Conservation (phyloP, 2,113 vertebrate genomes). For the Anser brachyrhynchus region DNA sequence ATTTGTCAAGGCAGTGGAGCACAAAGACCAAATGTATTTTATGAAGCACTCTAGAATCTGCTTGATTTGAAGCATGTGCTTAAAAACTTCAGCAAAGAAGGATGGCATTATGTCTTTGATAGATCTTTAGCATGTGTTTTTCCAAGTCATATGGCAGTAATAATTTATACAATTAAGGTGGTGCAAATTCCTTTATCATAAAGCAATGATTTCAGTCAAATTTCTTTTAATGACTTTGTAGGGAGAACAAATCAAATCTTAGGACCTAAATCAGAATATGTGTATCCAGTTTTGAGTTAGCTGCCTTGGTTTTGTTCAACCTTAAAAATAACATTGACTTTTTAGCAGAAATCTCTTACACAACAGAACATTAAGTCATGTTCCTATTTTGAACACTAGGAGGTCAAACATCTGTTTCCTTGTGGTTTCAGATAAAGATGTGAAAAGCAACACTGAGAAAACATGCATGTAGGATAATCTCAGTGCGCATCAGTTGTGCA, state of each 20-base stretch:
- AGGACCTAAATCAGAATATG: neutral
- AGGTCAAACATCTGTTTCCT: neutral
- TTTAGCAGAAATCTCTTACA: neutral
- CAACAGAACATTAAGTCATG: neutral
- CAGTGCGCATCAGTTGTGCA: rapidly evolving
- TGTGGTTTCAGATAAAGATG: neutral
- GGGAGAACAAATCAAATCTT: neutral
- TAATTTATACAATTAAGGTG: neutral
- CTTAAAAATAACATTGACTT: neutral
- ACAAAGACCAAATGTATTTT: neutral
- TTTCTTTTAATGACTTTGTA: neutral
- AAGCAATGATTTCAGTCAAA: neutral
- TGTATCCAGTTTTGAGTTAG: neutral
- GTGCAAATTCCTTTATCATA: neutral
- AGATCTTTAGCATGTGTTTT: neutral
- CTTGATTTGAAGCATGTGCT: neutral
- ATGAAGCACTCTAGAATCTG: neutral
- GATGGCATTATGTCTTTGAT: neutral
- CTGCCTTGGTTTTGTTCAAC: neutral
- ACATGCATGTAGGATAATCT: neutral
- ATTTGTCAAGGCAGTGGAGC: neutral
- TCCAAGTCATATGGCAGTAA: neutral
- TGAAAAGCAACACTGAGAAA: neutral
- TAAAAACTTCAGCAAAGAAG: neutral
- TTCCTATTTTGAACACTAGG: neutral